A percentile compares a stretch with the other conserved stretches of the same genome.
Conservation (phyloP, 2,113 vertebrate genomes). For the Morone saxatilis region DNA sequence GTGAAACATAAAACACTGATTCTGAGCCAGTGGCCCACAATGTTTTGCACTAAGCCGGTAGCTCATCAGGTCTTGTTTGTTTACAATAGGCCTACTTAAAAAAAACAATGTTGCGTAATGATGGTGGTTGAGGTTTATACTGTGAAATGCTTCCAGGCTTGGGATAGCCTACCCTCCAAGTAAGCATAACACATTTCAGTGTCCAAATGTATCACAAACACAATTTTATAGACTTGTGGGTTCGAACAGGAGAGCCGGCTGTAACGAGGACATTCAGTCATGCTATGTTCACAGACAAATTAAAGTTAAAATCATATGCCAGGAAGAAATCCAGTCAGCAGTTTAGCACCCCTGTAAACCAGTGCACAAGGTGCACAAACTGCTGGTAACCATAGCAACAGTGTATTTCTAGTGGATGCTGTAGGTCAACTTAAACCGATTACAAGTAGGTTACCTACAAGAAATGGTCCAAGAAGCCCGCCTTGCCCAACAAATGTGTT, state of each 20-base stretch:
- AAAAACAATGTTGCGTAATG: not conserved
- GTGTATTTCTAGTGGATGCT: not conserved
- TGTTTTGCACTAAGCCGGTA: not conserved
- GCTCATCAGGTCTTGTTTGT: not conserved
- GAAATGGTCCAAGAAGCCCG: not conserved
- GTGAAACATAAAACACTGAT: not conserved
- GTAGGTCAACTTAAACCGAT: not conserved
- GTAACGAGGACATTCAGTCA: not conserved
- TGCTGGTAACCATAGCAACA: constrained; percentile 56
- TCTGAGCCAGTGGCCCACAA: not conserved
- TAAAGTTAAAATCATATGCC: not conserved
- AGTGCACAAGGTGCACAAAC: constrained; percentile 11
- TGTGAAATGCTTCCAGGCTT: not conserved
- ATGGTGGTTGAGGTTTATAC: not conserved
- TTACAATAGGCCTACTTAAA: not conserved
- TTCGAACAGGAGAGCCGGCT: not conserved
- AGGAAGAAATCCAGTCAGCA: not conserved
- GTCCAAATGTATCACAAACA: not conserved
- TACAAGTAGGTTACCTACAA: not conserved
- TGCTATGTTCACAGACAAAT: not conserved
- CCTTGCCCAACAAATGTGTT: not conserved
- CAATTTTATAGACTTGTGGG: not conserved
- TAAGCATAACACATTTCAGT: not conserved
- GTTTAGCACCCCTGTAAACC: not conserved
- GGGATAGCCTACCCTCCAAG: too few species aligned